Percentiles rank a stretch among this genome's conserved stretches.
phyloP scores from a whole-genome alignment of 2,797 vertebrate species.

The Peromyscus nudipes region DNA sequence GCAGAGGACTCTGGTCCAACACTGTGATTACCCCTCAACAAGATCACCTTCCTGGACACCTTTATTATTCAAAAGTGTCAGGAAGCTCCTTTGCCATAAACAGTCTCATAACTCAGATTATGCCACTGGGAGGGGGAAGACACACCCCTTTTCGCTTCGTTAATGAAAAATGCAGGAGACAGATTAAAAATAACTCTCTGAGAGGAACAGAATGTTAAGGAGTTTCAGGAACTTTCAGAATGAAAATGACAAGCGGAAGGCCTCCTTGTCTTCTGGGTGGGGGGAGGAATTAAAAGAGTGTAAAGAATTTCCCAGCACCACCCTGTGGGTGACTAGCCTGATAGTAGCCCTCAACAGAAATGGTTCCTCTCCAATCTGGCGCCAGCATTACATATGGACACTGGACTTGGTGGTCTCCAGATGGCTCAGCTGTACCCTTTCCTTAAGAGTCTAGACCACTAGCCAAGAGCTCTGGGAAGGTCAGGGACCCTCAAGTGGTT shows the following conservation, averaged over 20 bases:
- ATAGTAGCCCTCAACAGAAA: neutral
- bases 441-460: neutral
- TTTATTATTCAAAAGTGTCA: slow-evolving; percentile 51
- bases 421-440: neutral
- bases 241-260: slow-evolving; percentile 74
- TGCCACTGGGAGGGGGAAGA: slow-evolving; percentile 31
- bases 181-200: slow-evolving; percentile 4
- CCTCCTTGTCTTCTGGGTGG: slow-evolving; percentile 22
- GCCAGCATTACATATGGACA: neutral
- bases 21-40: neutral
- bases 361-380: neutral
- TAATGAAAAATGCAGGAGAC: slow-evolving; percentile 39
- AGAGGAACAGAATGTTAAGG: neutral
- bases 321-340: too few relatives aligned
- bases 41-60: neutral
- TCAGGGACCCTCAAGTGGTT: accelerated
- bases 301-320: slow-evolving; percentile 8
- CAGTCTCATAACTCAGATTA: slow-evolving; percentile 60
- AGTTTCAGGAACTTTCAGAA: slow-evolving; percentile 58
- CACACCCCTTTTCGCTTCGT: slow-evolving; percentile 57
- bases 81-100: slow-evolving; percentile 53
- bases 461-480: neutral
- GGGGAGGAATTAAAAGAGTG: slow-evolving; percentile 69
- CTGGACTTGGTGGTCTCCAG: neutral
- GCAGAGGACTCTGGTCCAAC: neutral